A percentile compares a stretch with the other conserved stretches of the same genome.
Conservation (phyloP, 1,140 invertebrate genomes). For the Anoplolepis gracilipes region DNA sequence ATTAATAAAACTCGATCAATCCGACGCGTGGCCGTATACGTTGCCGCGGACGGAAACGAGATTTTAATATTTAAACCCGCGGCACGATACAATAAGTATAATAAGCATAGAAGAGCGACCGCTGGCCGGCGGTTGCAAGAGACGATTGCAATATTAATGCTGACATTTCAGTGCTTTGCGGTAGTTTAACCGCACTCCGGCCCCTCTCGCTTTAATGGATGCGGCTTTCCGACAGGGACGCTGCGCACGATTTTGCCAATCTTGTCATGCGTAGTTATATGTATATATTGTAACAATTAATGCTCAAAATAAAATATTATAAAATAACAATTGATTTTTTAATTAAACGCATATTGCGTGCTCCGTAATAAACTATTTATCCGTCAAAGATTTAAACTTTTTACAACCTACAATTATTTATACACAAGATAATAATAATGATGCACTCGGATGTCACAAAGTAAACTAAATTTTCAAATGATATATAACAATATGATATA, state of each 20-base stretch:
- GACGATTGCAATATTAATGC: conserved; percentile 76
- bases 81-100: conserved; percentile 76
- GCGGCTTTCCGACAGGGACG: conserved; percentile 62
- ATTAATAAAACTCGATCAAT: conserved; percentile 56
- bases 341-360: not conserved
- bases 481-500: too few relatives aligned
- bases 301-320: conserved; percentile 21
- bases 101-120: conserved; percentile 73
- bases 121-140: conserved; percentile 66
- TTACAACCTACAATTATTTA: too few relatives aligned
- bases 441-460: not conserved
- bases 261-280: conserved; percentile 18
- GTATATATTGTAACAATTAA: conserved; percentile 1
- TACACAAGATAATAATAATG: too few relatives aligned
- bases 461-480: too few relatives aligned
- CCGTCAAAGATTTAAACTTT: not conserved
- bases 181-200: conserved; percentile 67
- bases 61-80: conserved; percentile 76
- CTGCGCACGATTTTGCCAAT: conserved; percentile 19
- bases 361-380: not conserved
- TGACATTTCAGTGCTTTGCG: conserved; percentile 76
- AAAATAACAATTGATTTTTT: not conserved
- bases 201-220: conserved; percentile 51
- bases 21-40: not conserved
- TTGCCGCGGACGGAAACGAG: conserved; percentile 66